Percentiles rank a stretch among this genome's conserved stretches.
phyloP scores from a whole-genome alignment of 2,797 vertebrate genomes.

The Myotis pilosus region DNA sequence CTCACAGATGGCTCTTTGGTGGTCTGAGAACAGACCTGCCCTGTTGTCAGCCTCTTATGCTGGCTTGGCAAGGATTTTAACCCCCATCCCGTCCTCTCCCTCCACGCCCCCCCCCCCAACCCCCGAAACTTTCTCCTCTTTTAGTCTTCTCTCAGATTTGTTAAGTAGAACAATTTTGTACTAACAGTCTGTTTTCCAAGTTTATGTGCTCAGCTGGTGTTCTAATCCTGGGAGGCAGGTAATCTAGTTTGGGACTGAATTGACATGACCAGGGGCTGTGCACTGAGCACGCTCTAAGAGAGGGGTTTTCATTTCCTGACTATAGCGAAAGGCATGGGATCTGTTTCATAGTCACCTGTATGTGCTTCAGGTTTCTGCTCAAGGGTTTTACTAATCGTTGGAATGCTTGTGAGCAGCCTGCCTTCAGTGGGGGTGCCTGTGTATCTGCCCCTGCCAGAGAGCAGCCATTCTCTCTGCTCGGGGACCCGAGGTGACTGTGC shows the following conservation, averaged over 20 bases:
- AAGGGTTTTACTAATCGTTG: neutral
- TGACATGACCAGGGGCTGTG: neutral
- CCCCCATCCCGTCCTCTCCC: too few relatives aligned
- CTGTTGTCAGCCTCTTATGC: neutral
- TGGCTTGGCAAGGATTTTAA: neutral
- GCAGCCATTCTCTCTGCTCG: neutral
- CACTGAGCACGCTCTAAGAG: neutral
- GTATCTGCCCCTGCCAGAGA: neutral
- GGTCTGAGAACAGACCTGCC: neutral
- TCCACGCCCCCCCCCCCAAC: fast-evolving
- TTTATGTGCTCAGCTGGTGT: neutral
- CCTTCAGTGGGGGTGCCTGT: neutral
- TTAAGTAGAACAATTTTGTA: neutral
- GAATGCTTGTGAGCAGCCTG: neutral
- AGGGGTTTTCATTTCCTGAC: neutral
- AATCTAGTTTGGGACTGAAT: neutral
- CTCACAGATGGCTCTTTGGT: neutral
- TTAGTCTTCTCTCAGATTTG: neutral
- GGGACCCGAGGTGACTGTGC: neutral
- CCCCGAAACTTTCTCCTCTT: neutral
- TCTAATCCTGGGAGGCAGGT: neutral
- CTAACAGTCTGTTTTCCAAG: neutral
- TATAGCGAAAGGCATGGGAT: neutral
- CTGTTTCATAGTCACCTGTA: neutral
- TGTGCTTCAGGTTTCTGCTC: neutral